A percentile compares a stretch with the other conserved stretches of the same genome.
These are phyloP conservation scores for Heliconius sara DNA, from an alignment of 2,888 invertebrate genomes.

Conservation along the genomic window DNA sequence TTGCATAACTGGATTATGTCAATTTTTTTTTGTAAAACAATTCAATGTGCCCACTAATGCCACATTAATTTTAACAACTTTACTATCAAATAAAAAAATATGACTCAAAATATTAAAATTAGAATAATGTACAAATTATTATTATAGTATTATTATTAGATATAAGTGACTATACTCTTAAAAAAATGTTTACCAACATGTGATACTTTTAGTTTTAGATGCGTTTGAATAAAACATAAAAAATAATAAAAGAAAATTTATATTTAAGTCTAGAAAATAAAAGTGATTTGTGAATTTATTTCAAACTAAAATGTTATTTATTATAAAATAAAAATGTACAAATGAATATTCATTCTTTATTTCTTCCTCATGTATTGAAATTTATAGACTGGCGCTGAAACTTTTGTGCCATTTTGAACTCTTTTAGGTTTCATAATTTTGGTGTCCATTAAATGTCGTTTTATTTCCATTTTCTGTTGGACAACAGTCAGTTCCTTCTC, in stretches of 20 bases:
- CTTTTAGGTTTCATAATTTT: constrained; percentile 86
- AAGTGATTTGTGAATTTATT: constrained; percentile 28
- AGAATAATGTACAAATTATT: constrained; percentile 18
- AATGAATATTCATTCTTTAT: constrained; percentile 66
- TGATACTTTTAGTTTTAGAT: constrained; percentile 34
- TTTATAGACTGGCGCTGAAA: constrained; percentile 89
- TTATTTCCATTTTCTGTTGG: constrained; percentile 91
- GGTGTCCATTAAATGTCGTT: constrained; percentile 86
- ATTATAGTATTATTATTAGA: background rate
- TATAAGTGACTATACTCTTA: constrained; percentile 21
- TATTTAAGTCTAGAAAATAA: constrained; percentile 9
- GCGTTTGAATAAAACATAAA: constrained; percentile 31
- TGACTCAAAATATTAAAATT: constrained; percentile 17
- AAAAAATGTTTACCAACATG: constrained; percentile 34
- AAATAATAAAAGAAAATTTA: background rate
- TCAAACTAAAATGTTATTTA: constrained; percentile 51
- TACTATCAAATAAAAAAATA: background rate
- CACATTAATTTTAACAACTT: constrained; percentile 4
- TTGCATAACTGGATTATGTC: constrained; percentile 6
- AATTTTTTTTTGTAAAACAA: background rate
- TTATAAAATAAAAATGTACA: constrained; percentile 45
- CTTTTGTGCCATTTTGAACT: constrained; percentile 85
- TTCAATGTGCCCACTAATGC: constrained; percentile 16
- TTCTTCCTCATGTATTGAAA: constrained; percentile 93
- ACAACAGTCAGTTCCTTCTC: constrained; percentile 90